phyloP scores from a whole-genome alignment of 2,797 vertebrate genomes.

The Poecile montanus region DNA sequence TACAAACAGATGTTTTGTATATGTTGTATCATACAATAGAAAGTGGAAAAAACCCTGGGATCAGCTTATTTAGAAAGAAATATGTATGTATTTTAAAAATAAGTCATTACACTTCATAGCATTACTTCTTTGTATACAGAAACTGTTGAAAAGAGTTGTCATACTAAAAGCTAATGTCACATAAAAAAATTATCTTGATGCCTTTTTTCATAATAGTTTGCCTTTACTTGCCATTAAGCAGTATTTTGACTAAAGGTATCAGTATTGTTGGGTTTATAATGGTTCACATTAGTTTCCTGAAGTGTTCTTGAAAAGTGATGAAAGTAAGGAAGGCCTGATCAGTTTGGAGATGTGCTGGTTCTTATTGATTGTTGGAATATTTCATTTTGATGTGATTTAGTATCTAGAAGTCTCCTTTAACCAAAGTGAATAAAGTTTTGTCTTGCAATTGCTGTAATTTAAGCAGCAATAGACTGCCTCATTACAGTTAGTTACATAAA shows the following conservation, averaged over 20 bases:
- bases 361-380: not conserved
- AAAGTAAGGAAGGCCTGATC: not conserved
- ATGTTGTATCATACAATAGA: not conserved
- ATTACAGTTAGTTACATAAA: not conserved
- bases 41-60: not conserved
- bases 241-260: not conserved
- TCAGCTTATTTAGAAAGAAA: not conserved
- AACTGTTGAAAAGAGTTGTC: not conserved
- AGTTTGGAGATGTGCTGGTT: not conserved
- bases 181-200: not conserved
- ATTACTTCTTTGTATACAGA: not conserved
- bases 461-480: not conserved
- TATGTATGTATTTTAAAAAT: not conserved
- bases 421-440: not conserved
- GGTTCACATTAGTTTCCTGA: not conserved
- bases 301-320: not conserved
- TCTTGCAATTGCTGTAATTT: not conserved
- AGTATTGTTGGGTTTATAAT: not conserved
- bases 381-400: not conserved
- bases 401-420: slow-evolving; percentile 44
- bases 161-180: not conserved
- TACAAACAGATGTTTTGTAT: not conserved
- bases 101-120: not conserved
- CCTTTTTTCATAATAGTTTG: not conserved
- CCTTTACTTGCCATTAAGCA: not conserved